phyloP scores from a whole-genome alignment of 2,888 invertebrate genomes.

The Spodoptera picta region DNA sequence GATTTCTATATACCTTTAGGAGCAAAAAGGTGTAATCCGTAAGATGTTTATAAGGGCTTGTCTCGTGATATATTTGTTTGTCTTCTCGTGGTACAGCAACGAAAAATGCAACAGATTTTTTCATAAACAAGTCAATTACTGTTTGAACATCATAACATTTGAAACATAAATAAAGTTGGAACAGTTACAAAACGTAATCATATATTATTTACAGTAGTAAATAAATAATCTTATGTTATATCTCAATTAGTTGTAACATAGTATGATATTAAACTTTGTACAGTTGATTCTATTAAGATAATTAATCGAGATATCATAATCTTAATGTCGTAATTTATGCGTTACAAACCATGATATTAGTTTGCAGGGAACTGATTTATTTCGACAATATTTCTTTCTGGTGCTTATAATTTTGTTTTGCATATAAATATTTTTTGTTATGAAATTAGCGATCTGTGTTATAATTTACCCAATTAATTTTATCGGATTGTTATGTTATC shows the following conservation, averaged over 20 bases:
- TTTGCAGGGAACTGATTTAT: conserved; percentile 27
- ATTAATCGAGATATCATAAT: conserved; percentile 55
- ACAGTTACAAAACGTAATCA: conserved; percentile 58
- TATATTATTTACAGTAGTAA: conserved; percentile 61
- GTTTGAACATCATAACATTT: too few relatives aligned
- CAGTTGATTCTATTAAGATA: conserved; percentile 59
- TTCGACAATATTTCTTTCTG: conserved; percentile 10
- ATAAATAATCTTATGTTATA: conserved; percentile 63
- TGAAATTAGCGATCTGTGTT: neutral
- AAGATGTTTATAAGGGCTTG: conserved; percentile 62
- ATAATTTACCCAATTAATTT: neutral
- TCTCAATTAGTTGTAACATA: conserved; percentile 60
- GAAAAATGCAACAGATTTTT: too few relatives aligned
- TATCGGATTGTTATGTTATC: neutral
- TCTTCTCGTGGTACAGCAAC: too few relatives aligned
- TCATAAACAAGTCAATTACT: too few relatives aligned
- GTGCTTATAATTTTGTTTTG: neutral
- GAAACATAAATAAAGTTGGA: conserved; percentile 49
- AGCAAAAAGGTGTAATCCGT: conserved; percentile 58
- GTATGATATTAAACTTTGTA: conserved; percentile 57
- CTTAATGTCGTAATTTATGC: conserved; percentile 41
- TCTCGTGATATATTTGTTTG: too few relatives aligned
- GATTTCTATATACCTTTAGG: conserved; percentile 50
- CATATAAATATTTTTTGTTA: neutral
- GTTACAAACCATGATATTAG: conserved; percentile 17